Conservation (phyloP, 2,113 vertebrate species). For the Labrus mixtus region DNA sequence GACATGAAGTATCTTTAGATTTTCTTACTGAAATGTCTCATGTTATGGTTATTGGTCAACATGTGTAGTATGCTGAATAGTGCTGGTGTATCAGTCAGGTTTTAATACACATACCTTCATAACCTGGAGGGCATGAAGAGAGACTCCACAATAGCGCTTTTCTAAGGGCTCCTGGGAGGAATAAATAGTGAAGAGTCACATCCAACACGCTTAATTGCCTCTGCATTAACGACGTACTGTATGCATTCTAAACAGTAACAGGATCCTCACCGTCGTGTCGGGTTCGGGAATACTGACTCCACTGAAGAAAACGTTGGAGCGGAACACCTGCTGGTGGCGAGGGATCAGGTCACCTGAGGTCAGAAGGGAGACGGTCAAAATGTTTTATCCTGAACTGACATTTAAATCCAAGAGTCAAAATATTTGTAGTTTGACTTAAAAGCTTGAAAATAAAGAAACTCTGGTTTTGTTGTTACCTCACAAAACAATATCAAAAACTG, state of each 20-base stretch:
- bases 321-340: slow-evolving; percentile 86
- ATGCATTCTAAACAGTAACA: background rate
- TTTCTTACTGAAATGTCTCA: background rate
- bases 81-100: background rate
- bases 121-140: slow-evolving; percentile 77
- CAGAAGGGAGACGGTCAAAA: slow-evolving; percentile 15
- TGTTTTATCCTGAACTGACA: background rate
- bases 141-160: slow-evolving; percentile 76
- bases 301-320: slow-evolving; percentile 86
- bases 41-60: background rate
- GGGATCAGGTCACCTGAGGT: slow-evolving; percentile 85
- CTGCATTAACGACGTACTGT: background rate
- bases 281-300: slow-evolving; percentile 87
- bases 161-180: slow-evolving; percentile 82
- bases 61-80: background rate
- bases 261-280: slow-evolving; percentile 78
- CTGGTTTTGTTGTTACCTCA: no score
- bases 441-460: background rate
- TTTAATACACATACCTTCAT: slow-evolving; percentile 77
- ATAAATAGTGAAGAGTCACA: background rate
- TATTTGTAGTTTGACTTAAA: background rate
- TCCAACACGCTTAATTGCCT: background rate
- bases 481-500: no score
- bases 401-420: background rate
- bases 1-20: background rate